Percentiles rank a stretch among this genome's conserved stretches.
These are phyloP conservation scores for Neolamprologus sp. DNA, from an alignment of 2,113 vertebrate genomes.

Conservation along the genomic window DNA sequence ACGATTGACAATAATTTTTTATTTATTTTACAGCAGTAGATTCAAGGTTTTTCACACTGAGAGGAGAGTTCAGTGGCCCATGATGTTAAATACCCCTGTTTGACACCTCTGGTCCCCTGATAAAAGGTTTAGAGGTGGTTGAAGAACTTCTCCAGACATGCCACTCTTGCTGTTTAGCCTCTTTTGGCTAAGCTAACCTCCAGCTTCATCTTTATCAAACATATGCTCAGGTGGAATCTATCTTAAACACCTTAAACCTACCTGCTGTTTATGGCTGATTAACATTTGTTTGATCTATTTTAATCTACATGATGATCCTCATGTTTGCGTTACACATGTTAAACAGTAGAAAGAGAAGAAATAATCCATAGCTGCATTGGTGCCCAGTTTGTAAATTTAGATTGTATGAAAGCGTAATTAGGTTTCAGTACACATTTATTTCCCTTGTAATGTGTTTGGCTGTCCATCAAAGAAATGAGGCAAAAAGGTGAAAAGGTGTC, in stretches of 20 bases:
- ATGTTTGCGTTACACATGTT: not conserved
- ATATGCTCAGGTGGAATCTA: not conserved
- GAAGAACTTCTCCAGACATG: not conserved
- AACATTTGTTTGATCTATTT: not conserved
- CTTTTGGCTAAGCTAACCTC: not conserved
- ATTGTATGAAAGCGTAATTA: conserved; percentile 36
- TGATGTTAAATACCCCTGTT: not conserved
- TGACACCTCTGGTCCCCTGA: not conserved
- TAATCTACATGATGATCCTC: not conserved
- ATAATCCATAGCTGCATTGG: not conserved
- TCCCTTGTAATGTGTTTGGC: conserved; percentile 14
- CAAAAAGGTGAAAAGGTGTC: not conserved
- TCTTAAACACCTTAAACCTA: not conserved
- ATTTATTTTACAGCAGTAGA: not conserved
- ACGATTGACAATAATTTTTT: not conserved
- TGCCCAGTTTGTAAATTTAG: conserved; percentile 12
- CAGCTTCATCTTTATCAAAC: not conserved
- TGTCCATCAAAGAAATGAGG: conserved; percentile 30
- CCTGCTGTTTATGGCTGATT: not conserved
- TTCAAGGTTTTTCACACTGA: not conserved
- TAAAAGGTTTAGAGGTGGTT: not conserved
- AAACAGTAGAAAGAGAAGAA: not conserved
- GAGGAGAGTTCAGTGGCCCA: not conserved
- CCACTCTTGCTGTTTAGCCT: not conserved
- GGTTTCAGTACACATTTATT: conserved; percentile 27